Percentiles rank a stretch among this genome's conserved stretches.
phyloP scores from a whole-genome alignment of 1,140 invertebrate species.

The Ceratina japonica region DNA sequence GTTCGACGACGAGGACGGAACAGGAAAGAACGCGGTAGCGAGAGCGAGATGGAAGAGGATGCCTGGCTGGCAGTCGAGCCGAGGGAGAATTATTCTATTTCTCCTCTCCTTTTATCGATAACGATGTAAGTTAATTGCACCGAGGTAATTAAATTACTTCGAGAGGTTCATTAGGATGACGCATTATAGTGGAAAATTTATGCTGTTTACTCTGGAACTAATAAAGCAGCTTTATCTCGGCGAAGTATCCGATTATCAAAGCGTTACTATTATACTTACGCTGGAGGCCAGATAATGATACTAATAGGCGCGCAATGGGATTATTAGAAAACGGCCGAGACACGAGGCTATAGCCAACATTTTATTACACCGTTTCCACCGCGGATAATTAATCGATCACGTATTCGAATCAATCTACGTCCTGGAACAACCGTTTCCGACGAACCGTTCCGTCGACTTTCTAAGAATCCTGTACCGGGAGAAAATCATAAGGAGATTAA shows the following conservation, averaged over 20 bases:
- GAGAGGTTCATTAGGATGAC: slow-evolving; percentile 20
- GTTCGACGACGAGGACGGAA: neutral
- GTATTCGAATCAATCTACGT: neutral
- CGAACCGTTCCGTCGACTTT: neutral
- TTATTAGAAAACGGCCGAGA: neutral
- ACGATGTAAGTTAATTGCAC: slow-evolving; percentile 35
- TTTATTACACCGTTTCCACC: slow-evolving; percentile 14
- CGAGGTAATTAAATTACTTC: slow-evolving; percentile 26
- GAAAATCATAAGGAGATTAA: too few relatives aligned
- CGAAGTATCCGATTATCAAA: slow-evolving; percentile 40
- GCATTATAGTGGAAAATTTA: slow-evolving; percentile 54
- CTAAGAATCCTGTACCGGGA: neutral
- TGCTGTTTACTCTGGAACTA: slow-evolving; percentile 37
- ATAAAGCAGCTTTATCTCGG: slow-evolving; percentile 49
- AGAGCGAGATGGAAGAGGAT: neutral
- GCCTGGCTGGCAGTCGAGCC: too few relatives aligned
- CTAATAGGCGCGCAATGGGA: slow-evolving; percentile 1
- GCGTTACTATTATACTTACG: slow-evolving; percentile 12
- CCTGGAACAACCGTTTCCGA: neutral
- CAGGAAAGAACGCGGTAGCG: neutral
- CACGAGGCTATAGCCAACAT: neutral
- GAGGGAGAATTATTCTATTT: neutral
- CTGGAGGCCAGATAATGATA: slow-evolving; percentile 33
- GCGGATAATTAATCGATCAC: neutral
- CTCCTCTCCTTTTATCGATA: slow-evolving; percentile 23